Percentiles rank a stretch among this genome's conserved stretches.
Evolutionary conservation across 2,888 invertebrate species (phyloP).

Genomic region (Diploptera punctata): DNA sequence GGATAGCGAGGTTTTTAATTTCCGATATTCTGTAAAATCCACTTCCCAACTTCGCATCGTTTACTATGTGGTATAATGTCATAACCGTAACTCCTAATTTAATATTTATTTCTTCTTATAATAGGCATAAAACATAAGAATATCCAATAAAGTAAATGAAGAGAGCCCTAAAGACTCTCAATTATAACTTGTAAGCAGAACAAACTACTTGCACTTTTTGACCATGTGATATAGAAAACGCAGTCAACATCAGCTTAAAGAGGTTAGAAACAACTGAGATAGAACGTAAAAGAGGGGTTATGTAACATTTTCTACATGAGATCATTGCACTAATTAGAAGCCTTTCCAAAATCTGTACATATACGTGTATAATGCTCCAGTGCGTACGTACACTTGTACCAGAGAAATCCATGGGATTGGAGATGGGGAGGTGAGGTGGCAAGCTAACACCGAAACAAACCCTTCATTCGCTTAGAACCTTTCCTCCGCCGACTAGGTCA

Average conservation of each 20-base stretch:
- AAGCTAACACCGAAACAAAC: conserved; percentile 13
- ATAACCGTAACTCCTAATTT: too few species aligned
- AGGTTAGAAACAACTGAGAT: background rate
- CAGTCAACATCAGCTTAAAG: background rate
- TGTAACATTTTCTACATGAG: conserved; percentile 3
- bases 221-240: background rate
- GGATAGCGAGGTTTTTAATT: too few species aligned
- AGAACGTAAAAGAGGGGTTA: background rate
- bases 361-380: background rate
- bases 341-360: conserved; percentile 27
- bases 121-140: too few species aligned
- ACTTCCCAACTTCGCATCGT: too few species aligned
- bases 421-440: background rate
- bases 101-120: too few species aligned
- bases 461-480: background rate
- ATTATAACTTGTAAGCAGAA: too few species aligned
- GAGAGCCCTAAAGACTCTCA: too few species aligned
- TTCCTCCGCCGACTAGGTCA: conserved; percentile 11
- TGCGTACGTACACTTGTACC: background rate
- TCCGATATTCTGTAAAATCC: too few species aligned
- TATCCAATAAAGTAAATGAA: too few species aligned
- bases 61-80: too few species aligned
- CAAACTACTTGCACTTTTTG: background rate
- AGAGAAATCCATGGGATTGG: background rate
- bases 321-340: conserved; percentile 30